These are phyloP conservation scores for Leptinotarsa defecta DNA, from an alignment of 1,140 invertebrate species.

Conservation along the genomic window DNA sequence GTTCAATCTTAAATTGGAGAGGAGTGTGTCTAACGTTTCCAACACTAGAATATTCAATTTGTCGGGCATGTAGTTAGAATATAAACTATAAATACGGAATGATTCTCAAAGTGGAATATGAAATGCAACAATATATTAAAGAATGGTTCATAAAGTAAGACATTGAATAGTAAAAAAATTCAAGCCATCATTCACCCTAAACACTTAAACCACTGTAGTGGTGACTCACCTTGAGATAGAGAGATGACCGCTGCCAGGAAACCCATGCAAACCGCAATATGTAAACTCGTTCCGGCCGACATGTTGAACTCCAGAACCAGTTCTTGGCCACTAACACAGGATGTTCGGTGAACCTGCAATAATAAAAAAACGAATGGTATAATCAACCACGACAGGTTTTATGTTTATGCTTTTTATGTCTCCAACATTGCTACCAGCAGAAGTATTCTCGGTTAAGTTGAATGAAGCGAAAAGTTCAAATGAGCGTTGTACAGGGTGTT, in stretches of 20 bases:
- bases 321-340: constrained; percentile 16
- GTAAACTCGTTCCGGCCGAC: constrained; percentile 33
- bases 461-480: background rate
- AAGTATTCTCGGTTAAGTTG: background rate
- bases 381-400: background rate
- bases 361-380: constrained; percentile 15
- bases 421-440: background rate
- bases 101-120: too few species aligned
- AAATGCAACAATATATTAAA: too few species aligned
- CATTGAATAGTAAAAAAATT: too few species aligned
- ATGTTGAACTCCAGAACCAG: constrained; percentile 29
- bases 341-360: constrained; percentile 24
- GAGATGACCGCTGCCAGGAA: constrained; percentile 34
- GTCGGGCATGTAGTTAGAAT: too few species aligned
- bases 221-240: constrained; percentile 37
- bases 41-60: too few species aligned
- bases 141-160: too few species aligned
- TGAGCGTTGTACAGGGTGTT: too few species aligned
- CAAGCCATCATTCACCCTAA: too few species aligned
- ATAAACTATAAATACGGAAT: too few species aligned
- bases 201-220: background rate
- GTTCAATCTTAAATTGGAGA: too few species aligned
- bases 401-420: constrained; percentile 2
- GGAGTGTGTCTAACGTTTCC: too few species aligned
- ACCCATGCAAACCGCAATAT: constrained; percentile 23